Evolutionary conservation across 2,888 invertebrate species (phyloP), one percentile per base, ranked within the genome.

Genomic region (Orthosia cruda): DNA sequence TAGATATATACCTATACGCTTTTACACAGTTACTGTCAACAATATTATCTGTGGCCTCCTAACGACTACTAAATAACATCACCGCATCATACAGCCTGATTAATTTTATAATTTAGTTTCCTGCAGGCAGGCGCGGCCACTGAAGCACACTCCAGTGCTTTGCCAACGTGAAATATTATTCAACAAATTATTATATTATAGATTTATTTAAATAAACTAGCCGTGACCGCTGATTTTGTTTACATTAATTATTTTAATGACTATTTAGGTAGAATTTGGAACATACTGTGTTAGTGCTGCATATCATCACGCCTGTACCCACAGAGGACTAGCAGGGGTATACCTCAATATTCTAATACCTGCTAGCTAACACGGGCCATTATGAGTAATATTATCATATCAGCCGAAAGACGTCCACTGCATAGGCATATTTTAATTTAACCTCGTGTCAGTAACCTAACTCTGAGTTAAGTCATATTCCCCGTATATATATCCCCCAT

Each of bases 71-170:
- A 77, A 80, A 80, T 77, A 62, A 77, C 20, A 80, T 15, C 32
- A 15, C 45, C 62, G 40, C 62, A 80, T 23, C 58, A 73, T 63
- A 52, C 3, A 52, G 45, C 12, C 23, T 79, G 49, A 76, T 76
- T 73, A 73, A 76, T 80, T 52, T 57, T 40, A 80, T 26, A 63
- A 80, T 73, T 72, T 47, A 81, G 52, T 40, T 54, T 57, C 47
- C 65, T 65, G 40, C 45, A 58, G 26, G 16, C 26, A 64, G 59
- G 47, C 47, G 26, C 32, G 64, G 54, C 47, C 63, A 45, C 20
- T 76, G 61, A 20, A 81, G 83, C 68, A 62, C 49, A 62, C 83
- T 69, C 26, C 57, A 81, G 12, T 47, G 65, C 77, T 76, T 57
- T 49, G 15, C n/a, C 26, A 62, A 23, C 20, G 20, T 62, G 69